Base-by-base conservation (phyloP, 2,797 vertebrate genomes). In the Cryptoblepharus egeriae region DNA sequence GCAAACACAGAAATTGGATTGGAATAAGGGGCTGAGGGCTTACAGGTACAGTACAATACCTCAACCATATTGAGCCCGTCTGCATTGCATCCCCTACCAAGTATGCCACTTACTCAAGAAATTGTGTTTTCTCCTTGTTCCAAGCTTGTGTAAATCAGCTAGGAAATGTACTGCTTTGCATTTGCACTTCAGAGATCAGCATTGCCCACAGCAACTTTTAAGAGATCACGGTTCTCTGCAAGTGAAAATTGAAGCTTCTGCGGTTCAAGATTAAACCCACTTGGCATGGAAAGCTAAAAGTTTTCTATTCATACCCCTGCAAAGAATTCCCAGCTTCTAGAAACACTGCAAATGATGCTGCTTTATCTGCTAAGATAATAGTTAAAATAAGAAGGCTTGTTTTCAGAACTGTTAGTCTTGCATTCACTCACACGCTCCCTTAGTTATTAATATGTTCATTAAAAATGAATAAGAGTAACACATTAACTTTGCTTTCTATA, bases 331-430 rank as follows among this genome's bases (percentile, higher is more conserved):
- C 58, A 77, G 24, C 67, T 83, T 77, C 67, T 77, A 77, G 65
- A 79, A 77, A 74, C 32, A 42, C 67, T 70, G 72, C 58, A 63
- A 63, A 80, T 76, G 72, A 75, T 80, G 58, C 57, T 70, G 39
- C 42, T 64, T 85, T 80, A 85, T 75, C 65, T 75, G 57, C 35
- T n/a, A 60, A 85, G 77, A 85, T 85, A 85, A 80, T 85, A 75
- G 13, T 75, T 42, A 42, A 63, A 80, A 73, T 75, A 69, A 76
- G 64, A 79, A 69, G 72, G 57, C 30, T 69, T 61, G 7, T 26
- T 81, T 81, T 64, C 57, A 80, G 61, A 69, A 68, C 28, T 57
- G 4, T 69, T 5, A 63, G 45, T 79, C 77, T 81, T 85, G 64
- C n/a, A 28, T 72, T 75, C 35, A n/a, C 60, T 69, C 35, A 30